These are phyloP conservation scores for Dolichopus griseipennis DNA, from an alignment of 2,888 invertebrate species.

Conservation along the genomic window DNA sequence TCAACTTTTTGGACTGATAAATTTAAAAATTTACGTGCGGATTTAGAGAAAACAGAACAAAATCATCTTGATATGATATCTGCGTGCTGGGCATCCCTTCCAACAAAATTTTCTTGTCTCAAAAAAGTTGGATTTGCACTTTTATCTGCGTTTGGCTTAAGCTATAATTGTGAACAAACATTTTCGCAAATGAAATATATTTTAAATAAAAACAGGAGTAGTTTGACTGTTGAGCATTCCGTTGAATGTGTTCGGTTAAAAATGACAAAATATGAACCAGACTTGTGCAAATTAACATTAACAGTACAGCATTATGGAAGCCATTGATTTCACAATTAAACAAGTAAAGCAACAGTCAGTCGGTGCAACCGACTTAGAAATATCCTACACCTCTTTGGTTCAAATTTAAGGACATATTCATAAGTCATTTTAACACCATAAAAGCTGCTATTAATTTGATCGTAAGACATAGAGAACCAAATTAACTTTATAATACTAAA, in stretches of 20 bases:
- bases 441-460: no score
- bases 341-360: no score
- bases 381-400: no score
- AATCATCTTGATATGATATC: conserved; percentile 9
- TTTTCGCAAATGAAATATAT: no score
- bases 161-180: background rate
- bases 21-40: conserved; percentile 2
- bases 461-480: no score
- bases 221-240: background rate
- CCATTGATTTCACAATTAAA: background rate
- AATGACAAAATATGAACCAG: conserved; percentile 8
- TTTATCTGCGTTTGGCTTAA: conserved; percentile 1
- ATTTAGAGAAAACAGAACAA: conserved; percentile 6
- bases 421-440: no score
- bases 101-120: conserved; percentile 4
- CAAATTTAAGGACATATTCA: no score
- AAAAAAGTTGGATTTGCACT: conserved; percentile 1
- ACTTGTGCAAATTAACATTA: conserved; percentile 8
- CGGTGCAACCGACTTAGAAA: no score
- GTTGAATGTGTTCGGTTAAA: background rate
- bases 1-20: background rate
- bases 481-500: no score
- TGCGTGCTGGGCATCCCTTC: background rate
- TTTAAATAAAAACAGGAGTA: conserved; percentile 2
- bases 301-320: conserved; percentile 8